Conservation (phyloP, 2,888 invertebrate genomes). For the Drymonia ruficornis region DNA sequence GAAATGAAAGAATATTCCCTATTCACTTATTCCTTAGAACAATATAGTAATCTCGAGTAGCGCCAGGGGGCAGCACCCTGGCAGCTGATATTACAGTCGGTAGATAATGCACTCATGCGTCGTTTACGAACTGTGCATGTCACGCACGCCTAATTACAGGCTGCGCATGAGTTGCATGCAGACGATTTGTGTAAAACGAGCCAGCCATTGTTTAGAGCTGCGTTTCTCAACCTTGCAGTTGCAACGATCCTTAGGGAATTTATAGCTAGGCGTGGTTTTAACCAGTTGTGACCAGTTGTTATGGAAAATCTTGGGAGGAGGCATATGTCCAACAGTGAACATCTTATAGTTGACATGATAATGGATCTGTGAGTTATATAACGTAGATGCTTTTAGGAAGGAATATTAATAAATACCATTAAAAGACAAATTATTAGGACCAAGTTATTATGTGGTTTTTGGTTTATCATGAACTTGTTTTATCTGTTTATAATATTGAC, state of each 20-base stretch:
- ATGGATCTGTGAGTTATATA: too few species aligned
- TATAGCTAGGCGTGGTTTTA: background rate
- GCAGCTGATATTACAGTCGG: slow-evolving; percentile 19
- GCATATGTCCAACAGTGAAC: too few species aligned
- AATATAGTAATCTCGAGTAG: slow-evolving; percentile 3
- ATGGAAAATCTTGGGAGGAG: too few species aligned
- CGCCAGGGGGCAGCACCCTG: slow-evolving; percentile 12
- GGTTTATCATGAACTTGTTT: too few species aligned
- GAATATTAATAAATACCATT: too few species aligned
- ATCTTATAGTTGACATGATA: too few species aligned
- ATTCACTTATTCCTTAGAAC: background rate
- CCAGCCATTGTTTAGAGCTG: slow-evolving; percentile 27
- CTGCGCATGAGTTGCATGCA: slow-evolving; percentile 41
- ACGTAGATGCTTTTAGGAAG: too few species aligned
- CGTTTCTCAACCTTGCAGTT: slow-evolving; percentile 10
- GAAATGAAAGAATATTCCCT: background rate
- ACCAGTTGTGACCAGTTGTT: too few species aligned
- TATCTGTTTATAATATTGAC: too few species aligned
- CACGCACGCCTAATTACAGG: slow-evolving; percentile 46
- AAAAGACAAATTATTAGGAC: too few species aligned
- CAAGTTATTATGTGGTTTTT: too few species aligned
- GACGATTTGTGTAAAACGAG: slow-evolving; percentile 31
- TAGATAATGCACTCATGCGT: slow-evolving; percentile 38
- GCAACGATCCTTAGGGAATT: background rate
- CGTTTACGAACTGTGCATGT: slow-evolving; percentile 39